phyloP scores from a whole-genome alignment of 1,140 invertebrate species.

The Colletes latitarsis region DNA sequence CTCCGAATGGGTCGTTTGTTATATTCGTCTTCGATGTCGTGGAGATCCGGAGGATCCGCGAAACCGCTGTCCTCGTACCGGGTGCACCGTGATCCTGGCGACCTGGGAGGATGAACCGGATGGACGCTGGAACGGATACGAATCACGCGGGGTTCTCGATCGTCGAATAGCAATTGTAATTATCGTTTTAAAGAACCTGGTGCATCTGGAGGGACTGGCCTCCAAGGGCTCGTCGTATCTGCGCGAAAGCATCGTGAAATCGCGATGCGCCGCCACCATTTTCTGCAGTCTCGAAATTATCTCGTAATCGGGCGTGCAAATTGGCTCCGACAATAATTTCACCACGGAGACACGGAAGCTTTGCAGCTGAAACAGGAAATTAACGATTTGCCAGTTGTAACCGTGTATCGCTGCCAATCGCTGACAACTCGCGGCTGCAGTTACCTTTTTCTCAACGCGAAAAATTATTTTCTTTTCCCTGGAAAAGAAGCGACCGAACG shows the following conservation, averaged over 20 bases:
- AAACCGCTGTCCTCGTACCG: slow-evolving; percentile 78
- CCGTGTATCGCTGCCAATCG: background rate
- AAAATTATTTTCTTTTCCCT: background rate
- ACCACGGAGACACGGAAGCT: slow-evolving; percentile 87
- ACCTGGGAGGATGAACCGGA: slow-evolving; percentile 73
- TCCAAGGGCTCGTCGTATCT: slow-evolving; percentile 85
- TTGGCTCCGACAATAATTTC: slow-evolving; percentile 85
- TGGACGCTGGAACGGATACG: slow-evolving; percentile 66
- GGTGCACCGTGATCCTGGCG: slow-evolving; percentile 75
- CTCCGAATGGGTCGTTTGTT: slow-evolving; percentile 73
- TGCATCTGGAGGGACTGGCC: slow-evolving; percentile 73
- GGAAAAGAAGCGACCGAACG: background rate
- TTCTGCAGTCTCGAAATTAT: slow-evolving; percentile 88
- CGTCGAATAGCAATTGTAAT: background rate
- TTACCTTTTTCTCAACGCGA: background rate
- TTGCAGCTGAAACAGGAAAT: slow-evolving; percentile 79
- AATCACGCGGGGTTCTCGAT: background rate
- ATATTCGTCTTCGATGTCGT: slow-evolving; percentile 76
- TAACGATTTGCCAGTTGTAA: slow-evolving; percentile 38
- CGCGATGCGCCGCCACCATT: slow-evolving; percentile 88
- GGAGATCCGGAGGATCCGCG: slow-evolving; percentile 73
- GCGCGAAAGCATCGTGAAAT: slow-evolving; percentile 88
- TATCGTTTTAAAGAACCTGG: slow-evolving; percentile 62
- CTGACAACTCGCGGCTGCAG: background rate
- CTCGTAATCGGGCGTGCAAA: slow-evolving; percentile 88